Evolutionary conservation across 2,888 invertebrate species (phyloP), one percentile per base, ranked within the genome.

Genomic region (Melanostoma mellinum): DNA sequence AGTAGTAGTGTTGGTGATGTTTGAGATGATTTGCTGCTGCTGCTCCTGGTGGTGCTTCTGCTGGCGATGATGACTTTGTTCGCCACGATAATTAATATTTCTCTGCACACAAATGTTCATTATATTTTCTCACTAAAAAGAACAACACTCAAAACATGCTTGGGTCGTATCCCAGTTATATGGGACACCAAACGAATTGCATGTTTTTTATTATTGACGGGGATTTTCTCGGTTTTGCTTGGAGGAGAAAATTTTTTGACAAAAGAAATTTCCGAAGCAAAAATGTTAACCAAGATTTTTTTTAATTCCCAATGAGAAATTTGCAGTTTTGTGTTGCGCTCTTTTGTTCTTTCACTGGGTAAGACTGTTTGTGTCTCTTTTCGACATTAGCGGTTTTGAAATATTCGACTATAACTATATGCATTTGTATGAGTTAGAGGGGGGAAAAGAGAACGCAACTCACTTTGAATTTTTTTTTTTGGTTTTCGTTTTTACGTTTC

Each of bases 41-140:
- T 32, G 52, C 67, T 52, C n/a, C 40, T 53, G 52, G 48, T 50
- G 36, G 6, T 42, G 50, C 60, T 60, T 9, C 48, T 68, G 58
- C 48, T 68, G 77, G 55, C 61, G 81, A 61, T 84, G 79, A 84
- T 84, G 84, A 79, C 65, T 79, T 75, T 75, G 74, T 74, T 84
- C 84, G 65, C 60, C 84, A 79, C 69, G 58, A 77, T 68, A 82
- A 82, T 82, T 82, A 63, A 58, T 65, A 58, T 73, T 73, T 52
- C 71, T 61, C 50, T 38, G 58, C 60, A 50, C 71, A 78, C 65
- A 74, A 79, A 71, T 74, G 74, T 84, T 79, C 84, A 84, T 84
- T 84, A 75, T 20, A 20, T 20, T 84, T 79, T 67, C 73, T 67
- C 73, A 73, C 63, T n/a, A 3, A 50, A 78, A 50, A 46, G 20